These are phyloP conservation scores for Leptoteleia sp. DNA, from an alignment of 1,140 invertebrate genomes.

Conservation along the genomic window DNA sequence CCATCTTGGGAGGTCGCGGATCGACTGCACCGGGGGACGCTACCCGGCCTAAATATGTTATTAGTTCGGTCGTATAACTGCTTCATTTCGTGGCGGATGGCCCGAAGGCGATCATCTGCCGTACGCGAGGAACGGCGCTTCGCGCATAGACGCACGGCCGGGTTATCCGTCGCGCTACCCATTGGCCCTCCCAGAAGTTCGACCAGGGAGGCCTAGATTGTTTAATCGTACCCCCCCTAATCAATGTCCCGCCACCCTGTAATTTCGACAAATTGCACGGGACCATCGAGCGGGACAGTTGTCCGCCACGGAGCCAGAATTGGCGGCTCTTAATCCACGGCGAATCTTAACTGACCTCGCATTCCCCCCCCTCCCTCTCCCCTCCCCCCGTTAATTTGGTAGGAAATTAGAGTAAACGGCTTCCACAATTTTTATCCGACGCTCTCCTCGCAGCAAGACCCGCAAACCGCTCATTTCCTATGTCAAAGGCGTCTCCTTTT, in stretches of 20 bases:
- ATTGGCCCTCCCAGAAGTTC: constrained; percentile 77
- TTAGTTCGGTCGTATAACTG: constrained; percentile 80
- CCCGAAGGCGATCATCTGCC: constrained; percentile 77
- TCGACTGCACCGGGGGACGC: constrained; percentile 67
- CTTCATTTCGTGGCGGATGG: constrained; percentile 77
- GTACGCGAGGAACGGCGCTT: constrained; percentile 64
- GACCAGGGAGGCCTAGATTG: constrained; percentile 78
- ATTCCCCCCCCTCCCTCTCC: constrained; percentile 10
- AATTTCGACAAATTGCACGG: constrained; percentile 77
- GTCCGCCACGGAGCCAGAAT: constrained; percentile 58
- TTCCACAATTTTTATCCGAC: constrained; percentile 47
- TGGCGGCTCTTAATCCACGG: constrained; percentile 73
- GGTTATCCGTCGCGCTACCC: constrained; percentile 63
- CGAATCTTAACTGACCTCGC: constrained; percentile 43
- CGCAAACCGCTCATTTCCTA: constrained; percentile 42
- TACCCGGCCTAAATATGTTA: constrained; percentile 79
- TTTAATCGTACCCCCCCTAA: constrained; percentile 76
- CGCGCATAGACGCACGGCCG: constrained; percentile 63
- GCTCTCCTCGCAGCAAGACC: constrained; percentile 33
- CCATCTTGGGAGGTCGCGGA: constrained; percentile 79
- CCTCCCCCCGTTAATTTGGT: constrained; percentile 35
- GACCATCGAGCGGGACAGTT: constrained; percentile 68
- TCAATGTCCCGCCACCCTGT: constrained; percentile 76
- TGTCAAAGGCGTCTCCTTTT: constrained; percentile 41
- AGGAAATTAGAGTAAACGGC: constrained; percentile 58